Conservation (phyloP, 1,140 invertebrate species). For the Tribolium castaneum region DNA sequence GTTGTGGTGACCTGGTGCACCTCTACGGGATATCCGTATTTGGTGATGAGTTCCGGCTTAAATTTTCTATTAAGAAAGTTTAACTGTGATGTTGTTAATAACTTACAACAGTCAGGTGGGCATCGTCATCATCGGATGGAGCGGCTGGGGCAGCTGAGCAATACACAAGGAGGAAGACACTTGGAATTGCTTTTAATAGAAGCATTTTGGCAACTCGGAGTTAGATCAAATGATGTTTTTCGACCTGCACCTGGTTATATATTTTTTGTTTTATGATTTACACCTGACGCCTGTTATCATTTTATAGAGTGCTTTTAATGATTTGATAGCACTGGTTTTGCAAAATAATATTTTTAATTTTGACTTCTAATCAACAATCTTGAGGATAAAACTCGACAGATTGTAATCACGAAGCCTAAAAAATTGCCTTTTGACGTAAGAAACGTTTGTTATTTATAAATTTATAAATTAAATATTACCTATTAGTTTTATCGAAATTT, state of each 20-base stretch:
- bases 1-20: slow-evolving; percentile 22
- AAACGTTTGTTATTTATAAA: too few species aligned
- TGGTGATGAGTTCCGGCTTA: slow-evolving; percentile 5
- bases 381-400: too few species aligned
- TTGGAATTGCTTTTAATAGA: not conserved
- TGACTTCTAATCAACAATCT: too few species aligned
- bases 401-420: too few species aligned
- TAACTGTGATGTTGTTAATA: not conserved
- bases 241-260: not conserved
- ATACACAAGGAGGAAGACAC: not conserved
- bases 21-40: slow-evolving; percentile 11
- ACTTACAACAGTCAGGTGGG: slow-evolving; percentile 4
- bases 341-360: not conserved
- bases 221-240: not conserved
- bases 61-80: not conserved
- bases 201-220: not conserved
- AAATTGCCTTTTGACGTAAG: too few species aligned
- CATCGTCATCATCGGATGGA: slow-evolving; percentile 16
- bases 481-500: too few species aligned
- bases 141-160: not conserved
- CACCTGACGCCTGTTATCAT: not conserved
- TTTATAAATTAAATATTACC: too few species aligned
- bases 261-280: not conserved
- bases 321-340: not conserved
- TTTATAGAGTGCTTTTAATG: not conserved